Conservation (phyloP, 2,888 invertebrate species). For the Drosophila monieri region DNA sequence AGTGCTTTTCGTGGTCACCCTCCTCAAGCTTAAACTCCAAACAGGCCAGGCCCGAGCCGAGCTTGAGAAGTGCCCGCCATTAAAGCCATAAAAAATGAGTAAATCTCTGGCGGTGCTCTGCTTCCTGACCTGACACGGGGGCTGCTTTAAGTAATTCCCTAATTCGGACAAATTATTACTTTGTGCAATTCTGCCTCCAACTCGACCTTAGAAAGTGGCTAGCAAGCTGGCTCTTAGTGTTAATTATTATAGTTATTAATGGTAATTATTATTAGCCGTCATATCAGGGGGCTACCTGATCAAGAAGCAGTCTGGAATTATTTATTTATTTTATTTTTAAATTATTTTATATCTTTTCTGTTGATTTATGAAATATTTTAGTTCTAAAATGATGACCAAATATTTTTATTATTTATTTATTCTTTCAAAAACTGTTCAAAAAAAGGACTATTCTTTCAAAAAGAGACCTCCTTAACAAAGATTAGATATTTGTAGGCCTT, state of each 20-base stretch:
- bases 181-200: constrained; percentile 36
- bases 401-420: no score
- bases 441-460: no score
- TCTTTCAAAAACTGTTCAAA: no score
- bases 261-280: constrained; percentile 6
- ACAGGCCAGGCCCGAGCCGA: constrained; percentile 2
- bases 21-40: constrained; percentile 15
- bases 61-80: constrained; percentile 72
- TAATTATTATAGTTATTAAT: constrained; percentile 7
- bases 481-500: no score
- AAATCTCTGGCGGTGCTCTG: constrained; percentile 49
- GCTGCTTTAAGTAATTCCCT: constrained; percentile 39
- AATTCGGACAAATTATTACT: constrained; percentile 40
- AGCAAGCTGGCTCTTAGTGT: constrained; percentile 22
- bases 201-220: constrained; percentile 37
- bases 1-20: constrained; percentile 58
- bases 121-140: constrained; percentile 27
- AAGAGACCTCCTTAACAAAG: no score
- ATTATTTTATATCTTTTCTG: background rate
- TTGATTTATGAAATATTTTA: background rate
- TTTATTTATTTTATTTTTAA: background rate
- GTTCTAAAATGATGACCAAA: background rate
- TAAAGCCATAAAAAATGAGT: constrained; percentile 67
- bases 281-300: background rate
- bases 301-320: background rate